Evolutionary conservation across 2,113 vertebrate genomes (phyloP), one percentile per base, ranked within the genome.

Genomic region (Melanocharis versteri): DNA sequence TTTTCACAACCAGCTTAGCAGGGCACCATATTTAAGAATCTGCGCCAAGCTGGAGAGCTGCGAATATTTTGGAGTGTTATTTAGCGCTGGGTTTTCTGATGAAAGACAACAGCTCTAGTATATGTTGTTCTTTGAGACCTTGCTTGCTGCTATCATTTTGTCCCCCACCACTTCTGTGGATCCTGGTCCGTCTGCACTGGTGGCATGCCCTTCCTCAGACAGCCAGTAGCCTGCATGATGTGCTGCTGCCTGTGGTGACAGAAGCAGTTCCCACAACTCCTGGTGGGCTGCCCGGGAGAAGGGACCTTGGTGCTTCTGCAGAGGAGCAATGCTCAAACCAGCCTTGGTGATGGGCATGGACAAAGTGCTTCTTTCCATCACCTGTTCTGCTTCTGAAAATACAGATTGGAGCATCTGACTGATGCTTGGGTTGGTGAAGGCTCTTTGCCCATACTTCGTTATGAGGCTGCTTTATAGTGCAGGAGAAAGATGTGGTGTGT

Each of bases 261-360:
- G 40, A 33, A 72, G n/a, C n/a, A 57, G 28, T 27, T 82, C 45
- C 35, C 53, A 28, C n/a, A 47, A 5, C 39, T 79, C 33, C 35
- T 1, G 1, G 7, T 5, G 2, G 31, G 28, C 61, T 90, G 42
- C 26, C 50, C 15, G 30, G 42, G 24, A 45, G 78, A 75, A 54
- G 26, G 28, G 39, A 50, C 33, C 31, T 44, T 62, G 1, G 0
- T 79, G 56, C 28, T 70, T 62, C 39, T 54, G 39, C 44, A 24
- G 39, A 75, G 37, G 39, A 31, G 26, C 13, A 23, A 1, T 87
- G 21, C 28, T 66, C 35, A 39, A 3, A 47, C 33, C 42, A 65
- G 8, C 1, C 4, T 0, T 68, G 26, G 27, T 23, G 44, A 47
- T 30, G 51, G 61, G 31, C 4, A 1, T 10, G 56, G 44, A 15